Evolutionary conservation across 2,113 vertebrate species (phyloP).

Genomic region (Chlamydotis undulata): DNA sequence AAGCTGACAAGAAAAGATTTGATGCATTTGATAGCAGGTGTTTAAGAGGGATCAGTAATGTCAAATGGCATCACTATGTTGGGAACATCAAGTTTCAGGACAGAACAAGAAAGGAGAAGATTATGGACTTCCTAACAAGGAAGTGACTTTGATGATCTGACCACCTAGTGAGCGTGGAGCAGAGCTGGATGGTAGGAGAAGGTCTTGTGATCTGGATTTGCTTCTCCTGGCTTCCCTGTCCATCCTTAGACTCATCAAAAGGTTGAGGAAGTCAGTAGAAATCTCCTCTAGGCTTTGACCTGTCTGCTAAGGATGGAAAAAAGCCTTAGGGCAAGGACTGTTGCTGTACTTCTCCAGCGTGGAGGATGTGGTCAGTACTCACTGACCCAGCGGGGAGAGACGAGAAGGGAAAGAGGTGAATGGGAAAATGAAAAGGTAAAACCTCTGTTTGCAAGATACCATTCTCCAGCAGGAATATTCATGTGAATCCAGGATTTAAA

Average conservation of each 20-base stretch:
- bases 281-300: neutral
- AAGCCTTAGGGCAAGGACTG: neutral
- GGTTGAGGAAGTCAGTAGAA: neutral
- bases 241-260: neutral
- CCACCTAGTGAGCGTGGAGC: neutral
- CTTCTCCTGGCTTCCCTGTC: neutral
- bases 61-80: constrained; percentile 58
- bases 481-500: neutral
- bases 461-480: neutral
- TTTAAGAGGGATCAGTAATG: constrained; percentile 71
- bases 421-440: neutral
- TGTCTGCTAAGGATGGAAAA: neutral
- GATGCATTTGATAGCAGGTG: constrained; percentile 79
- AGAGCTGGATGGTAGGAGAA: neutral
- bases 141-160: neutral
- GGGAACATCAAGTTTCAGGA: constrained; percentile 67
- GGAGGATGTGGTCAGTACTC: neutral
- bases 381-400: rapidly evolving
- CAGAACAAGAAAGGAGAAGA: constrained; percentile 65
- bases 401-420: neutral
- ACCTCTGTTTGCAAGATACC: neutral
- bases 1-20: constrained; percentile 75
- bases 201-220: neutral
- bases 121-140: constrained; percentile 58
- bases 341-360: neutral